Evolutionary conservation across 2,888 invertebrate genomes (phyloP).

Genomic region (Nephrocerus scutellatus): DNA sequence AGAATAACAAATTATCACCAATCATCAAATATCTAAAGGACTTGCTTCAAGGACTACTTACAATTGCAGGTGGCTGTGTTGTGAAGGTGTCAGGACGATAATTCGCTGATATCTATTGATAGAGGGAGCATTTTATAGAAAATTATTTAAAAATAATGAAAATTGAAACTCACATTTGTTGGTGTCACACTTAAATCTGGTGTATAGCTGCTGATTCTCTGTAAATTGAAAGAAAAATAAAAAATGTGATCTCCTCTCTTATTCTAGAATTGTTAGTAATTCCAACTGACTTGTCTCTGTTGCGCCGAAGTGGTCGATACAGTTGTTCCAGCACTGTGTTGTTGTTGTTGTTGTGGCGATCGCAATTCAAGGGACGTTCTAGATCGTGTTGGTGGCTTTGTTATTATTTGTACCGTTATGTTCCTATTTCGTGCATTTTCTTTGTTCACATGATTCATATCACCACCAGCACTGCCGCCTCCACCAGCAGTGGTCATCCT

Average conservation of each 20-base stretch:
- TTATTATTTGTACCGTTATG: constrained; percentile 44
- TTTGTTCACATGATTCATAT: constrained; percentile 37
- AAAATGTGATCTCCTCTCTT: constrained; percentile 1
- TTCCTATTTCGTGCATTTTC: constrained; percentile 43
- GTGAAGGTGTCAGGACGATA: constrained; percentile 35
- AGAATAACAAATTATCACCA: neutral
- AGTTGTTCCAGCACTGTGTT: constrained; percentile 8
- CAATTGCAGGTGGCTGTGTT: constrained; percentile 20
- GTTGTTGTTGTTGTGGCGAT: constrained; percentile 29
- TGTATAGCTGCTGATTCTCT: constrained; percentile 32
- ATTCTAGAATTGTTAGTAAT: constrained; percentile 8
- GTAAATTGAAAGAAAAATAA: constrained; percentile 14
- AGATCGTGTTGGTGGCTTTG: constrained; percentile 43
- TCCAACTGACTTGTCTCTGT: constrained; percentile 32
- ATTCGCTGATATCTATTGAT: constrained; percentile 30
- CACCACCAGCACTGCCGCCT: too few relatives aligned
- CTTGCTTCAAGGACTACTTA: constrained; percentile 15
- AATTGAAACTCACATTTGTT: constrained; percentile 28
- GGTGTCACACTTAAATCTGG: constrained; percentile 27
- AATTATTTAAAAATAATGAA: constrained; percentile 6
- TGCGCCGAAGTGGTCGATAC: constrained; percentile 12
- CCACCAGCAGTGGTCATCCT: constrained; percentile 29
- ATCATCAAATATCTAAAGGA: neutral
- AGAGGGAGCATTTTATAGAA: neutral
- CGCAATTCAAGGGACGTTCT: constrained; percentile 45